These are phyloP conservation scores for Drosophila longiperda DNA, from an alignment of 2,888 invertebrate genomes.

Conservation along the genomic window DNA sequence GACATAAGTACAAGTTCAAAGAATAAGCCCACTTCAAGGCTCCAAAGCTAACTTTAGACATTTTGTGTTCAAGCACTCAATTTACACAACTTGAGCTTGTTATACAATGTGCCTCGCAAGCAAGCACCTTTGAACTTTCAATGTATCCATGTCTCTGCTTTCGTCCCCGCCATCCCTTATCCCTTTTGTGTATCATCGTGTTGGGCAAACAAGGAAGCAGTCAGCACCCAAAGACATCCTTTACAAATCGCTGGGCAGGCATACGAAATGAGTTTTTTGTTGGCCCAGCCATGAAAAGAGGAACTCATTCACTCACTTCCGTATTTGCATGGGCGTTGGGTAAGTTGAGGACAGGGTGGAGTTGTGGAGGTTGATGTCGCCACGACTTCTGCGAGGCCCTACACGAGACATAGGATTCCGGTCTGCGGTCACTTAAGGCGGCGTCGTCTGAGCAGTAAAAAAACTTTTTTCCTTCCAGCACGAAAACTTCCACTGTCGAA, in stretches of 20 bases:
- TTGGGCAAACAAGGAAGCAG: slow-evolving; percentile 68
- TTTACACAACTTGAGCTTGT: slow-evolving; percentile 61
- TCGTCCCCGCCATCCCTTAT: slow-evolving; percentile 11
- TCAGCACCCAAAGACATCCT: slow-evolving; percentile 45
- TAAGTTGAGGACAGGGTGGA: not conserved
- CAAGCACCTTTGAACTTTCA: slow-evolving; percentile 74
- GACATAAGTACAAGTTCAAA: slow-evolving; percentile 67
- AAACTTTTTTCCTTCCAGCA: slow-evolving; percentile 57
- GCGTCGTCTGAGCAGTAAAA: slow-evolving; percentile 42
- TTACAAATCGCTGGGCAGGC: slow-evolving; percentile 56
- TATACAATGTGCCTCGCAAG: slow-evolving; percentile 68
- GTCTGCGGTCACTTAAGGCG: slow-evolving; percentile 64
- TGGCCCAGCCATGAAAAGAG: slow-evolving; percentile 62
- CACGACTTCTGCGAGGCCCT: slow-evolving; percentile 15
- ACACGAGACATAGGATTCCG: slow-evolving; percentile 39
- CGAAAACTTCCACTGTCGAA: slow-evolving; percentile 54
- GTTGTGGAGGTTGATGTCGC: not conserved
- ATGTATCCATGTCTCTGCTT: slow-evolving; percentile 1
- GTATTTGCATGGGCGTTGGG: slow-evolving; percentile 46
- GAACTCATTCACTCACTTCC: slow-evolving; percentile 58
- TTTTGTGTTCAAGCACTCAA: slow-evolving; percentile 57
- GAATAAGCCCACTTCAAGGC: slow-evolving; percentile 65
- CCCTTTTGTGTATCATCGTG: slow-evolving; percentile 12
- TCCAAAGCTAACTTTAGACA: slow-evolving; percentile 27
- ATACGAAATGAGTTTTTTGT: slow-evolving; percentile 68